Conservation (phyloP, 2,888 invertebrate species). For the Quadroppia sp. region DNA sequence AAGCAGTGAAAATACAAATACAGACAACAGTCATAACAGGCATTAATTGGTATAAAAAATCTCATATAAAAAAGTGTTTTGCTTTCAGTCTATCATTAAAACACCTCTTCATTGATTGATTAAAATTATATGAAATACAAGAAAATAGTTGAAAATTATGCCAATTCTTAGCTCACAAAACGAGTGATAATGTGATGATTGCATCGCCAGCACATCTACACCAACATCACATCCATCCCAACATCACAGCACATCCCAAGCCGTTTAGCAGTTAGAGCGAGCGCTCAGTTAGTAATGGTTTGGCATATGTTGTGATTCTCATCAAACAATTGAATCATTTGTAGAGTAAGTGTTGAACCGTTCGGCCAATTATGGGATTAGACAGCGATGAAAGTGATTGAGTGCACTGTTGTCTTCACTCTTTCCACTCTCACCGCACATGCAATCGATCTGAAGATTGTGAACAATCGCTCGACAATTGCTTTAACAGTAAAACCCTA, state of each 20-base stretch:
- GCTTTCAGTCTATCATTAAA: too few relatives aligned
- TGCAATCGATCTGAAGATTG: slow-evolving; percentile 18
- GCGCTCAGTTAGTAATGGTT: slow-evolving; percentile 6
- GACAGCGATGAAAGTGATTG: slow-evolving; percentile 35
- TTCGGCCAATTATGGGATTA: slow-evolving; percentile 34
- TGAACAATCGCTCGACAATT: slow-evolving; percentile 22
- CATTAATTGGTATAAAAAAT: too few relatives aligned
- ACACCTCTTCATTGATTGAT: neutral
- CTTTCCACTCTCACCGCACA: neutral
- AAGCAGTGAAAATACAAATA: too few relatives aligned
- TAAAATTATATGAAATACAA: neutral
- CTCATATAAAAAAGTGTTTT: too few relatives aligned
- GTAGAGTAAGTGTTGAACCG: slow-evolving; percentile 18
- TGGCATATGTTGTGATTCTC: slow-evolving; percentile 32
- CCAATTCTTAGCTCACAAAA: neutral
- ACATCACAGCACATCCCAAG: neutral
- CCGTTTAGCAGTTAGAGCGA: neutral
- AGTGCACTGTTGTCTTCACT: slow-evolving; percentile 4
- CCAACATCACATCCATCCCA: too few relatives aligned
- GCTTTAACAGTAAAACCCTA: slow-evolving; percentile 30
- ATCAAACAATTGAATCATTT: slow-evolving; percentile 37
- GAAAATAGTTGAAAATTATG: neutral
- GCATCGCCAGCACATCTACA: slow-evolving; percentile 10
- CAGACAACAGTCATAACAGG: too few relatives aligned
- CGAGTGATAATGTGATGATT: slow-evolving; percentile 10